Percentiles rank a stretch among this genome's conserved stretches.
These are phyloP conservation scores for Drosophila helvetica DNA, from an alignment of 2,888 invertebrate genomes.

Conservation along the genomic window DNA sequence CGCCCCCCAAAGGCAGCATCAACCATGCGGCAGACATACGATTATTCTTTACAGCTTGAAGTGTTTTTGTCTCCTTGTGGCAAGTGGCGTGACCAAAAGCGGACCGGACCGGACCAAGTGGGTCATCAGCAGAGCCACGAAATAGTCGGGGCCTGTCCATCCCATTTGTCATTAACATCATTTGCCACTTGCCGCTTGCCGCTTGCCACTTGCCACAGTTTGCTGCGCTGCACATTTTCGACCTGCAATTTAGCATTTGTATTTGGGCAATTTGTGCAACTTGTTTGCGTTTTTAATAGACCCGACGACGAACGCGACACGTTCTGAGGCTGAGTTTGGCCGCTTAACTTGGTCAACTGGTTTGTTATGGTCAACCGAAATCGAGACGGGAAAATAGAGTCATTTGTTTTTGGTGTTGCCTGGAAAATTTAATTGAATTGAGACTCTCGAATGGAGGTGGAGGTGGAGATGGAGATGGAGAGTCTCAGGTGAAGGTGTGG, in stretches of 20 bases:
- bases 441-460: slow-evolving; percentile 5
- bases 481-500: neutral
- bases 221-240: slow-evolving; percentile 43
- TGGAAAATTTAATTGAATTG: slow-evolving; percentile 51
- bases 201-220: slow-evolving; percentile 55
- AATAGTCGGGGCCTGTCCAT: slow-evolving; percentile 24
- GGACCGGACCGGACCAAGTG: slow-evolving; percentile 48
- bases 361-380: slow-evolving; percentile 30
- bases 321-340: slow-evolving; percentile 34
- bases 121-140: slow-evolving; percentile 43
- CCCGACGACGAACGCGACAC: slow-evolving; percentile 36
- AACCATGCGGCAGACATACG: slow-evolving; percentile 38
- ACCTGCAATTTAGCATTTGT: slow-evolving; percentile 53
- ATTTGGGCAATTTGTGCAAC: slow-evolving; percentile 69
- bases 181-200: slow-evolving; percentile 59
- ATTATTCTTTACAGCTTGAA: slow-evolving; percentile 36
- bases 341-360: slow-evolving; percentile 20
- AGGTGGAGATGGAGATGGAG: neutral
- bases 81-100: slow-evolving; percentile 64
- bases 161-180: slow-evolving; percentile 64
- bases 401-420: slow-evolving; percentile 36
- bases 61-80: slow-evolving; percentile 17
- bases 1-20: neutral
- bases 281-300: slow-evolving; percentile 61
- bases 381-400: slow-evolving; percentile 42